Percentiles rank a stretch among this genome's conserved stretches.
phyloP scores from a whole-genome alignment of 2,888 invertebrate species.

The Schizotus pectinicornis region DNA sequence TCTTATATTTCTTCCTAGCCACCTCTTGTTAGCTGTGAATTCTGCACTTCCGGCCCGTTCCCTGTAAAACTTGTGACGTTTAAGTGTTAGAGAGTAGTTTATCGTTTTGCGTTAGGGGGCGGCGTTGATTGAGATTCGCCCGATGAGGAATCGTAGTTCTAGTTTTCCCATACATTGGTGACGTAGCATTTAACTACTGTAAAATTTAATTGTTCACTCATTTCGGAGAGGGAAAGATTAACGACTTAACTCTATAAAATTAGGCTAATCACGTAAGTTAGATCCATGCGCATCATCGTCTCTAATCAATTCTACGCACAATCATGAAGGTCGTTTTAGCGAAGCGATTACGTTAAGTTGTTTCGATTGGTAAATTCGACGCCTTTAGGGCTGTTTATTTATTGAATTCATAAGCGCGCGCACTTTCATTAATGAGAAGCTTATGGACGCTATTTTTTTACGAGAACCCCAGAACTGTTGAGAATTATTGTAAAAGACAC shows the following conservation, averaged over 20 bases:
- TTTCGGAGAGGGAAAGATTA: slow-evolving; percentile 52
- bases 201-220: slow-evolving; percentile 34
- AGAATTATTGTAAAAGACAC: not conserved
- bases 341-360: not conserved
- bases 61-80: no score
- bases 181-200: slow-evolving; percentile 24
- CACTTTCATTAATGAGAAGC: not conserved
- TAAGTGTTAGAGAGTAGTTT: no score
- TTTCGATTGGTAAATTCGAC: not conserved
- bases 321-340: slow-evolving; percentile 6
- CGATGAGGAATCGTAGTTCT: not conserved
- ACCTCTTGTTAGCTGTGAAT: no score
- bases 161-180: slow-evolving; percentile 9
- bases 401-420: not conserved
- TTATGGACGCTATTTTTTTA: not conserved
- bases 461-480: not conserved
- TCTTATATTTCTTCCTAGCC: no score
- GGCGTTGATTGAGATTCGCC: not conserved
- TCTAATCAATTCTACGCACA: slow-evolving; percentile 4
- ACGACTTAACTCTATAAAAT: slow-evolving; percentile 45
- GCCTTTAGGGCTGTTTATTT: not conserved
- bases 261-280: slow-evolving; percentile 4
- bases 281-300: no score
- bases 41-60: no score
- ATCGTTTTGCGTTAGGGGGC: no score